Base-by-base conservation (phyloP, 2,888 invertebrate genomes). In the Phrixothrix hirtus region DNA sequence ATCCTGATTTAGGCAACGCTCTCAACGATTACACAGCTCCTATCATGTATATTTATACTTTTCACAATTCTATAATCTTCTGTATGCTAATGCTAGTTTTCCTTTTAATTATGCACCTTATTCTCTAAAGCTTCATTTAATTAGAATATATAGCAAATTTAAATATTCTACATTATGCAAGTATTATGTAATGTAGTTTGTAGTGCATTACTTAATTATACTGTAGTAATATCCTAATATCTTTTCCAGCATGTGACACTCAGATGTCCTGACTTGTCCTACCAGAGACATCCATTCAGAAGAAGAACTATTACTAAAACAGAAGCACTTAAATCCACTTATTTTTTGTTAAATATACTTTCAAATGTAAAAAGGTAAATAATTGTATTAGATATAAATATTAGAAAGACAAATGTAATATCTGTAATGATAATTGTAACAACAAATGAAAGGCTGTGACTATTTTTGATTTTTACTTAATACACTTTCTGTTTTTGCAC, bases 181-280 rank as follows among this genome's bases (percentile, higher is more conserved):
- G 26, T 41, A 27, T 38, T 27, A 26, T 29, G 39, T 41, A 41
- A n/a, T 41, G 46, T 46, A 45, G 46, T 39, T 44, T 46, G 38
- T 51, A 46, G 38, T 42, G 30, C 35, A 26, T 35, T 50, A 43
- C 9, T 27, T 43, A 11, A 15, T 37, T 52, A 39, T 26, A 17
- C 42, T 52, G 30, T 52, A 52, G 52, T 52, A 52, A 52, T 52
- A 46, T 48, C 42, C 41, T 36, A 30, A 46, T 46, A 46, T 52
- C 36, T 47, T 52, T 52, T 52, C 52, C 46, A 52, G 52, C 52
- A 52, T 52, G 52, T 32, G 42, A 52, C 46, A 46, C 25, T 52
- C 46, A 21, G 45, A 35, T 49, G 21, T 42, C 42, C 43, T 31
- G 44, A 50, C 34, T 45, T 36, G 45, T 37, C 37, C 45, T 37